Evolutionary conservation across 1,140 invertebrate species (phyloP), one percentile per base, ranked within the genome.

Genomic region (Lethrus apterus): DNA sequence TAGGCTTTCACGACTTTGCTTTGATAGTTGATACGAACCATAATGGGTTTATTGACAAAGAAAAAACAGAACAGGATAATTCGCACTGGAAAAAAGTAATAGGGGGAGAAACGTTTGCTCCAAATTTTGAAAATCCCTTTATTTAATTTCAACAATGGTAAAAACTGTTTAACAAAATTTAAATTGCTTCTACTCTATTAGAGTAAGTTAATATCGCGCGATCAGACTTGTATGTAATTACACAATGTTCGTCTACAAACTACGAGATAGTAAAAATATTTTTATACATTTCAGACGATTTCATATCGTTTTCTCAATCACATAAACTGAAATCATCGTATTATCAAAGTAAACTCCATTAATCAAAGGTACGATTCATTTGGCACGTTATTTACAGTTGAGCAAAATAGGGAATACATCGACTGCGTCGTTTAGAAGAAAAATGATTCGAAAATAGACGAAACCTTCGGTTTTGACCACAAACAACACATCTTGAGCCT

Each of bases 181-280:
- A 38, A 38, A 26, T 26, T 26, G 5, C 7, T 38, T 23, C 35
- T 21, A 21, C 24, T 38, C 14, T 19, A 9, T n/a, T n/a, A n/a
- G n/a, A n/a, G n/a, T n/a, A n/a, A n/a, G n/a, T n/a, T n/a, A n/a
- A n/a, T n/a, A n/a, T n/a, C n/a, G n/a, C n/a, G n/a, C n/a, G n/a
- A n/a, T n/a, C n/a, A n/a, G n/a, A n/a, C n/a, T n/a, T n/a, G n/a
- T n/a, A n/a, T n/a, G n/a, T n/a, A n/a, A n/a, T n/a, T n/a, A n/a
- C n/a, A n/a, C n/a, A n/a, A n/a, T n/a, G n/a, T 21, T 21, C 19
- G 19, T 13, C 35, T 38, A 38, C 35, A 19, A 38, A 38, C 18
- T 38, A 38, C 18, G 18, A 9, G 24, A 38, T 38, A 38, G 20
- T 38, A 38, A 38, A 38, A 38, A 38, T 38, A 38, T 38, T 38